These are phyloP conservation scores for Trichomalopsis sarcophagae DNA, from an alignment of 1,140 invertebrate genomes.

Conservation along the genomic window DNA sequence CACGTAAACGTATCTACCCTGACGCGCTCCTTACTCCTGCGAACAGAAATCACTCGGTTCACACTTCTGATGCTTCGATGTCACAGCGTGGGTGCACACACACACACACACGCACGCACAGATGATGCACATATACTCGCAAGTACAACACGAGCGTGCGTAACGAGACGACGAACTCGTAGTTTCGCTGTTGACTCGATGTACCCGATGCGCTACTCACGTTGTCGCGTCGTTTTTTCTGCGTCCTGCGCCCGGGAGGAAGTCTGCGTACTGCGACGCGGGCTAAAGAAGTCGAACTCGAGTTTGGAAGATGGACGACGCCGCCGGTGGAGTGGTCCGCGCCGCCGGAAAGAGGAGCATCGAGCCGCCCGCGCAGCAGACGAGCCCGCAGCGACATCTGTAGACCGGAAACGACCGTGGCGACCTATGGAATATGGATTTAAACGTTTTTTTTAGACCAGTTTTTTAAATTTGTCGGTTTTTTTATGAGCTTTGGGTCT, in stretches of 20 bases:
- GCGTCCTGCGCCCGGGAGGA: not conserved
- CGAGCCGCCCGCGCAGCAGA: constrained; percentile 33
- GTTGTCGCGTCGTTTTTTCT: not conserved
- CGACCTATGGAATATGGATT: not conserved
- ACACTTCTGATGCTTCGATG: not conserved
- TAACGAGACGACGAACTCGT: no score
- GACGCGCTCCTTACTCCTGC: not conserved
- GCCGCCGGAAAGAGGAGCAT: constrained; percentile 66
- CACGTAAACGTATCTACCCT: not conserved
- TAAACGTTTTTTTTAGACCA: no score
- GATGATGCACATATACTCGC: not conserved
- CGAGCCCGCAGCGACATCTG: not conserved
- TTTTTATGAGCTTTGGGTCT: not conserved
- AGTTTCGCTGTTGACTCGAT: not conserved
- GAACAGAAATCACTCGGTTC: not conserved
- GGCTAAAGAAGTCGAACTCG: constrained; percentile 2
- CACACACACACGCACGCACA: no score
- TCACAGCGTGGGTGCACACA: not conserved
- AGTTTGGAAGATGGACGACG: constrained; percentile 66
- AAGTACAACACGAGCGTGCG: not conserved
- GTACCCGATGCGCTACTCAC: not conserved
- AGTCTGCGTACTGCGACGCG: not conserved
- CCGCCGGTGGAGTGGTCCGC: constrained; percentile 55
- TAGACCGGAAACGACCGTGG: not conserved
- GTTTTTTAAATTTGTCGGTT: not conserved